Evolutionary conservation across 2,797 vertebrate species (phyloP).

Genomic region (Sebastes jordani): DNA sequence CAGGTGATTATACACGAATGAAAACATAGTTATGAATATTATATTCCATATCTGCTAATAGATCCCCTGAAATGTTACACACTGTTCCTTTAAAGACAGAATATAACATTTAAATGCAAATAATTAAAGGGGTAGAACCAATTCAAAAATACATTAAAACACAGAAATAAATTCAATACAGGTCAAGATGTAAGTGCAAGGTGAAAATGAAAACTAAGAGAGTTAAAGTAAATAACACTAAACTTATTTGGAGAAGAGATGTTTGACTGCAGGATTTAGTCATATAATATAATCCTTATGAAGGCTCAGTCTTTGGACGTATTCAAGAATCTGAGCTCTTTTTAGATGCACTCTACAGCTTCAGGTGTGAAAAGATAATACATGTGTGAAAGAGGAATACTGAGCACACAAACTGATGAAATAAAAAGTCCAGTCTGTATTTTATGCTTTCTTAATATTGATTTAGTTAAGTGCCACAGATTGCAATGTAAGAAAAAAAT

Average conservation of each 20-base stretch:
- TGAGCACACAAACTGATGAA: not conserved
- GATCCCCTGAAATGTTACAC: no score
- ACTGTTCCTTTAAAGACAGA: not conserved
- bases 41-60: no score
- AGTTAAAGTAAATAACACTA: no score
- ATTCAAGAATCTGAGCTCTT: not conserved
- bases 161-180: not conserved
- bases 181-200: not conserved
- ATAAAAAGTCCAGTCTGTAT: not conserved
- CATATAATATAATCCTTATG: not conserved
- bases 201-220: not conserved
- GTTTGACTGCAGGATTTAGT: not conserved
- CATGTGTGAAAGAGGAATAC: not conserved
- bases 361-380: not conserved
- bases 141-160: not conserved
- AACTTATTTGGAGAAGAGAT: not conserved
- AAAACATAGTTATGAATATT: no score
- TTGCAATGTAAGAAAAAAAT: constrained; percentile 13
- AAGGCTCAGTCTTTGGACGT: not conserved
- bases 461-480: not conserved
- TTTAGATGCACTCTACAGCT: not conserved
- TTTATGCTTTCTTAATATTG: not conserved
- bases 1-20: no score
- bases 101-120: not conserved
- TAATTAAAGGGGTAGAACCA: not conserved